A percentile compares a stretch with the other conserved stretches of the same genome.
phyloP scores from a whole-genome alignment of 2,888 invertebrate species.

The Synanthedon formicaeformis region DNA sequence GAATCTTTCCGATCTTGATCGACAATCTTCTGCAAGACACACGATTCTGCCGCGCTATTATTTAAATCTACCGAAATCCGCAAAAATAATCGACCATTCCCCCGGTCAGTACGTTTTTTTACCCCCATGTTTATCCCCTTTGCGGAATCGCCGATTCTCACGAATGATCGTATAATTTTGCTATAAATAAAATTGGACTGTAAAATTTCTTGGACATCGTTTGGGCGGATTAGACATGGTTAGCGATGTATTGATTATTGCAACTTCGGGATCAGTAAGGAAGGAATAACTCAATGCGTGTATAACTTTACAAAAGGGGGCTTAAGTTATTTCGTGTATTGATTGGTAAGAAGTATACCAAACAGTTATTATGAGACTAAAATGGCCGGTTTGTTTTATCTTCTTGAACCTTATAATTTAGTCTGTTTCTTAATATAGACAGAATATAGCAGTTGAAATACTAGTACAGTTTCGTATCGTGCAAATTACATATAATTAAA shows the following conservation, averaged over 20 bases:
- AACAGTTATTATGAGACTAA: too few relatives aligned
- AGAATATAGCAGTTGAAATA: too few relatives aligned
- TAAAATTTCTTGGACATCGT: conserved; percentile 51
- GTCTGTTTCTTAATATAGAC: too few relatives aligned
- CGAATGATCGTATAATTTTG: conserved; percentile 54
- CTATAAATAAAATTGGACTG: conserved; percentile 64
- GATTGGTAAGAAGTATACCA: too few relatives aligned
- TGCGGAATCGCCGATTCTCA: conserved; percentile 38
- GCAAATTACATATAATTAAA: too few relatives aligned
- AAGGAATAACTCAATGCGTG: too few relatives aligned
- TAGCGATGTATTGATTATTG: background rate
- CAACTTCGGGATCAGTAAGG: too few relatives aligned
- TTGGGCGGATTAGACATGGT: background rate
- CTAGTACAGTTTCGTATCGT: too few relatives aligned
- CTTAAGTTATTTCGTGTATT: too few relatives aligned
- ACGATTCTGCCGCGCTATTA: background rate
- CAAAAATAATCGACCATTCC: conserved; percentile 10
- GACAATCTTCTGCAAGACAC: background rate
- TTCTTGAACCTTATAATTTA: too few relatives aligned
- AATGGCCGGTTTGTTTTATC: too few relatives aligned
- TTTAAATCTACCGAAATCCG: conserved; percentile 4
- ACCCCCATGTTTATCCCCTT: conserved; percentile 12
- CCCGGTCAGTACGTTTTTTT: conserved; percentile 5
- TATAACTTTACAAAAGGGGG: too few relatives aligned
- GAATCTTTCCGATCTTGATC: background rate